Evolutionary conservation across 2,797 vertebrate genomes (phyloP).

Genomic region (Cynopterus sphinx): DNA sequence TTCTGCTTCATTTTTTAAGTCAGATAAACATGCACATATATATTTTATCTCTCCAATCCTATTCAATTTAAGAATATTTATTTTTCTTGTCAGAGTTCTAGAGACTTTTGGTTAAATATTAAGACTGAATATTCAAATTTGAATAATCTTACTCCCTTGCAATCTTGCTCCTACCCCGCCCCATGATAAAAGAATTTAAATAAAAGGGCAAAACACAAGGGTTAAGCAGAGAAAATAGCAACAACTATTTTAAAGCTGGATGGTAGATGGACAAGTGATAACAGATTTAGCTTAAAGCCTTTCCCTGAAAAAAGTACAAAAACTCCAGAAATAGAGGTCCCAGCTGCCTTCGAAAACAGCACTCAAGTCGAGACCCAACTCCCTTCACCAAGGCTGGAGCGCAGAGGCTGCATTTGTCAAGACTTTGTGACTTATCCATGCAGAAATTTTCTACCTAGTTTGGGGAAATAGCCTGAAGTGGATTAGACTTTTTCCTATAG

Average conservation of each 20-base stretch:
- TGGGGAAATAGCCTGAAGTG: neutral
- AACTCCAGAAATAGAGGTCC: neutral
- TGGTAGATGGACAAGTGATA: neutral
- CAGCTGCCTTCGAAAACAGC: too few relatives aligned
- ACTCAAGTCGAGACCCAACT: neutral
- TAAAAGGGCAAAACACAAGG: neutral
- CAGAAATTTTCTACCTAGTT: neutral
- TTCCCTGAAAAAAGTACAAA: neutral
- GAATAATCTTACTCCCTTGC: neutral
- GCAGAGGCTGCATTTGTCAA: neutral
- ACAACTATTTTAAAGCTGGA: neutral
- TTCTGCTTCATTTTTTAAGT: constrained; percentile 1
- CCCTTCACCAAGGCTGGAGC: neutral
- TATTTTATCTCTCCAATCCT: neutral
- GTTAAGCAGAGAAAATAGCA: neutral
- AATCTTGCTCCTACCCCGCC: neutral
- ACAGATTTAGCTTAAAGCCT: neutral
- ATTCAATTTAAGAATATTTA: neutral
- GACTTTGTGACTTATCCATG: neutral
- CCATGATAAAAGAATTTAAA: constrained; percentile 3
- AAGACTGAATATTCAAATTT: neutral
- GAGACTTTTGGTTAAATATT: neutral
- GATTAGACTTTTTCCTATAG: neutral
- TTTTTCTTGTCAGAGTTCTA: neutral
- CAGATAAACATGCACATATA: neutral